Evolutionary conservation across 2,113 vertebrate species (phyloP), one percentile per base, ranked within the genome.

Genomic region (Atlantisia rogersi): DNA sequence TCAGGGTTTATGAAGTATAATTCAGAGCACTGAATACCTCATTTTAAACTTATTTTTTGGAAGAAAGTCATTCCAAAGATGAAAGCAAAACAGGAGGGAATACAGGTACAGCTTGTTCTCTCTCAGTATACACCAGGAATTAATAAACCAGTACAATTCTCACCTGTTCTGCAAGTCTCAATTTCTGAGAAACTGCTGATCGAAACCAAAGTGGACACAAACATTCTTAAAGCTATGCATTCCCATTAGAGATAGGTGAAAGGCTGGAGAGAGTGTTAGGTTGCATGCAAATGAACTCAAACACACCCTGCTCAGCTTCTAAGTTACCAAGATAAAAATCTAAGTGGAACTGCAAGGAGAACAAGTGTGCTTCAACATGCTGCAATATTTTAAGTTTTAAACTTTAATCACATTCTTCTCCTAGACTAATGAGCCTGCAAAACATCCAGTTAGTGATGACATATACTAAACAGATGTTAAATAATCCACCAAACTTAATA

Each of bases 401-500:
- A 80, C 32, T 77, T 88, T 37, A 87, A 37, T 26, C 12, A 40
- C 7, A 7, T 80, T 80, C 40, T 77, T 80, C 32, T 76, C 26
- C n/a, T 29, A 88, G 40, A 76, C 29, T 55, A 76, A 58, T 40
- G 25, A 85, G 79, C n/a, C 58, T 28, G 19, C 20, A 10, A 35
- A 92, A 60, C 26, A 77, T 68, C 18, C 48, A 88, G 31, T 17
- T 68, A 95, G 44, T 53, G 44, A 77, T 78, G 53, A 86, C 25
- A 32, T 11, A 53, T 10, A 84, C 60, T 25, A 60, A 81, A 88
- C 78, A 93, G 94, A 92, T 90, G 81, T 63, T 78, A 58, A 78
- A 83, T 84, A 96, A 96, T 94, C 81, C 78, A 75, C 40, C 19
- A 81, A 90, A 84, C 31, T 63, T 81, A 91, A 92, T 76, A 63